These are phyloP conservation scores for Bombus vancouverensis DNA, from an alignment of 1,140 invertebrate species.

Conservation along the genomic window DNA sequence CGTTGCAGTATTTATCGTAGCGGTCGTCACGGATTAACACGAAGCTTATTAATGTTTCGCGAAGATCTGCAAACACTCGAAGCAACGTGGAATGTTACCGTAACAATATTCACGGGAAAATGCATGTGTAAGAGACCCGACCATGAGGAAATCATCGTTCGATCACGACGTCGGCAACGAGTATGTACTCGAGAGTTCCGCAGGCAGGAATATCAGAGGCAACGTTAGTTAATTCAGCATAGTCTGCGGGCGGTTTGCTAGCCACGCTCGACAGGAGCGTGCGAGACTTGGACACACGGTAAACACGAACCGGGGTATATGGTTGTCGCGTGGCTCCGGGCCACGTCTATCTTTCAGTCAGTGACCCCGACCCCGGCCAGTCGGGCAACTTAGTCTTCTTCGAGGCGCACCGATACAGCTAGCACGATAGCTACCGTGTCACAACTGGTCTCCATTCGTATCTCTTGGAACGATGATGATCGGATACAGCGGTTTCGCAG, in stretches of 20 bases:
- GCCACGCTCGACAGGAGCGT: conserved; percentile 39
- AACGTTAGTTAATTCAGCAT: conserved; percentile 33
- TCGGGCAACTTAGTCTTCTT: conserved; percentile 4
- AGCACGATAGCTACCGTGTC: neutral
- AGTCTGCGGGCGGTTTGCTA: conserved; percentile 46
- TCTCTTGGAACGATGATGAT: neutral
- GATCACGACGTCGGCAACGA: neutral
- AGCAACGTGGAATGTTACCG: neutral
- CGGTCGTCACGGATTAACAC: too few species aligned
- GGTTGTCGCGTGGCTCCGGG: conserved; percentile 62
- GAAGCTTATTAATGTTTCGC: too few species aligned
- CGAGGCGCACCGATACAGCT: neutral
- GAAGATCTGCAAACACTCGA: too few species aligned
- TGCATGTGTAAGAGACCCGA: neutral
- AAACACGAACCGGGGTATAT: conserved; percentile 31
- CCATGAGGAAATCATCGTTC: neutral
- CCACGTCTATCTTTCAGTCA: conserved; percentile 60
- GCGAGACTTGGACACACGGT: conserved; percentile 32
- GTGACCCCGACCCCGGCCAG: conserved; percentile 31
- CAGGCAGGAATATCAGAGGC: conserved; percentile 42
- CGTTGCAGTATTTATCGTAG: too few species aligned
- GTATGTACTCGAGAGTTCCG: conserved; percentile 4
- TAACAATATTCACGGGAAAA: neutral
- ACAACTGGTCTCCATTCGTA: neutral
- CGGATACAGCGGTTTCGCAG: neutral